These are phyloP conservation scores for Botia kubotai DNA, from an alignment of 2,797 vertebrate species.

Conservation along the genomic window DNA sequence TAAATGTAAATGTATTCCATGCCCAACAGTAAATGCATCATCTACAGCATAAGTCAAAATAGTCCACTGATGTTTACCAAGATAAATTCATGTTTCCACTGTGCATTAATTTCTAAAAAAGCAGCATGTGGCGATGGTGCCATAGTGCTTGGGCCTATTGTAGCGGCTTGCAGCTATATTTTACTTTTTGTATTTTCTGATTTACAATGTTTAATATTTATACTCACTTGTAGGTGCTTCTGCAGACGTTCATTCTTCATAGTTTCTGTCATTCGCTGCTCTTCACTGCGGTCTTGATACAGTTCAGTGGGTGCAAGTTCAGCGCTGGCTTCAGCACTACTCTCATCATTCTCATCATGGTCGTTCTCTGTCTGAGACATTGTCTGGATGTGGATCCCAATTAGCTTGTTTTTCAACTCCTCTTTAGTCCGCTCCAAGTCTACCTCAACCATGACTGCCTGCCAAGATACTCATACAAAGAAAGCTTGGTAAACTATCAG, in stretches of 20 bases:
- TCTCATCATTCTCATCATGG: constrained; percentile 94
- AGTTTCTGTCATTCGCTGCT: constrained; percentile 91
- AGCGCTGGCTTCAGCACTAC: constrained; percentile 91
- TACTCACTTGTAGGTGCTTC: constrained; percentile 90
- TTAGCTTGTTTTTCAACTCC: constrained; percentile 88
- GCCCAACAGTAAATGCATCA: no score
- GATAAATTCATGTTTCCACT: no score
- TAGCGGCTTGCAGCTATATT: no score
- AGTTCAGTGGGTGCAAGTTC: constrained; percentile 86
- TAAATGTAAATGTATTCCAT: no score
- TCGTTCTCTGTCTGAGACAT: constrained; percentile 87
- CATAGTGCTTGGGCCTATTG: no score
- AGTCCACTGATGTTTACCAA: no score
- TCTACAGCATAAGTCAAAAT: no score
- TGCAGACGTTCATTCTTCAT: constrained; percentile 95
- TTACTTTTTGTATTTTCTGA: no score
- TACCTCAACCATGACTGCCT: constrained; percentile 89
- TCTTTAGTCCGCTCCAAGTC: constrained; percentile 93
- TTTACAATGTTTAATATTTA: background rate
- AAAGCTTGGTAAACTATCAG: constrained; percentile 3
- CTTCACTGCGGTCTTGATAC: constrained; percentile 92
- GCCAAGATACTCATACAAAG: constrained; percentile 52
- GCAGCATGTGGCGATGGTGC: no score
- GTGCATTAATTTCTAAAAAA: no score
- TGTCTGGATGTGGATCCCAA: constrained; percentile 87